Base-by-base conservation (phyloP, 1,140 invertebrate genomes). In the Chymomyza costata region DNA sequence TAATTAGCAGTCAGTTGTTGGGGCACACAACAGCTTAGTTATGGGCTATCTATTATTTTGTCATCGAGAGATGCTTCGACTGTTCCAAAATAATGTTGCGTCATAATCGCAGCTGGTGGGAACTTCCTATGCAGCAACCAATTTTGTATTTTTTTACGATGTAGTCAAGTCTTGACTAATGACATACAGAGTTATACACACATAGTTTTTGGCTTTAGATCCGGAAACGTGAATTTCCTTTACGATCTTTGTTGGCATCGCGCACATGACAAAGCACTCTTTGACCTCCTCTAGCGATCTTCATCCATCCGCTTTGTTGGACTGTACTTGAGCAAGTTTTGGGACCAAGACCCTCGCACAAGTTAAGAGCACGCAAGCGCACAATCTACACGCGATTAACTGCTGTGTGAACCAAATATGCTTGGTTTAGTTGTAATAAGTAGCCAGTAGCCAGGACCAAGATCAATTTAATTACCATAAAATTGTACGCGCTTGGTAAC, bases 1-100 rank as follows among this genome's bases (percentile, higher is more conserved):
- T 76, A 76, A 76, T 76, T 76, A 76, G 70, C 70, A 63, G 60
- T 30, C n/a, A n/a, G n/a, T n/a, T n/a, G n/a, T n/a, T n/a, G n/a
- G n/a, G n/a, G n/a, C n/a, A n/a, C n/a, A n/a, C n/a, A n/a, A n/a
- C n/a, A n/a, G n/a, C n/a, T n/a, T n/a, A n/a, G n/a, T n/a, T n/a
- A n/a, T n/a, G n/a, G n/a, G n/a, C n/a, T n/a, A n/a, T n/a, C 46
- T 40, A 37, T 52, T 50, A 8, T 25, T 5, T 25, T 25, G 21
- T 25, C 21, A 25, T 25, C 58, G 64, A 73, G 53, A 40, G 43
- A 15, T 18, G 43, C 62, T n/a, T 3, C 21, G 21, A 25, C 21
- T 25, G 21, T 25, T 57, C 52, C 64, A 70, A 76, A 80, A 67
- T 64, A 59, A 35, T 78, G 71, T 78, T 78, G 71, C 71, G 71